Conservation (phyloP, 2,888 invertebrate genomes). For the Leptothorax acervorum region DNA sequence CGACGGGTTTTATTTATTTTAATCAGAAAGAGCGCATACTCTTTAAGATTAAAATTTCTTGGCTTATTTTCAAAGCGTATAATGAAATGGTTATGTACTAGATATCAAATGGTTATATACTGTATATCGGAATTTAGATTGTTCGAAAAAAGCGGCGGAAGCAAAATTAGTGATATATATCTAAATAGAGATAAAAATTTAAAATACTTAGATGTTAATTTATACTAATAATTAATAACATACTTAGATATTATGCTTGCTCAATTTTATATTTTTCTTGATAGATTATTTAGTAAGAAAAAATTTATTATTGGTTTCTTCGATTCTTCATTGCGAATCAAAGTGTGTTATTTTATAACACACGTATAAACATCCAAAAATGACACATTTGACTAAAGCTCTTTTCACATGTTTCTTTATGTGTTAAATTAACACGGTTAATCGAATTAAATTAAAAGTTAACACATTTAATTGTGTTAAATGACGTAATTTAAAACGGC, state of each 20-base stretch:
- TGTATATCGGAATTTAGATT: background rate
- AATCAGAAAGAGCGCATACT: background rate
- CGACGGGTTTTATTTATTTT: background rate
- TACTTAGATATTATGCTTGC: background rate
- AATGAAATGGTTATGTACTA: background rate
- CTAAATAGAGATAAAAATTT: background rate
- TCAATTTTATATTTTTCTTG: background rate
- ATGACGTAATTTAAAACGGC: no score
- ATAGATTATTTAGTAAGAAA: background rate
- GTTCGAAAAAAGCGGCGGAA: background rate
- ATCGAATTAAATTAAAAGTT: no score
- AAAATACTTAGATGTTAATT: background rate
- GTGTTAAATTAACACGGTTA: no score
- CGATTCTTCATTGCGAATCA: background rate
- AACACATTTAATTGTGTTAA: no score
- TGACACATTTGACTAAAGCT: no score
- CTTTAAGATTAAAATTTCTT: background rate
- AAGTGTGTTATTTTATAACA: no score
- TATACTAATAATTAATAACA: no score
- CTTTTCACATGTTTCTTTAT: no score
- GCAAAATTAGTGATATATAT: background rate
- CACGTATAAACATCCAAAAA: no score
- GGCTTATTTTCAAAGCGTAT: background rate
- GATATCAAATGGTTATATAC: background rate
- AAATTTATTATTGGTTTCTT: background rate